Evolutionary conservation across 2,888 invertebrate genomes (phyloP).

Genomic region (Drosophila meridiana): DNA sequence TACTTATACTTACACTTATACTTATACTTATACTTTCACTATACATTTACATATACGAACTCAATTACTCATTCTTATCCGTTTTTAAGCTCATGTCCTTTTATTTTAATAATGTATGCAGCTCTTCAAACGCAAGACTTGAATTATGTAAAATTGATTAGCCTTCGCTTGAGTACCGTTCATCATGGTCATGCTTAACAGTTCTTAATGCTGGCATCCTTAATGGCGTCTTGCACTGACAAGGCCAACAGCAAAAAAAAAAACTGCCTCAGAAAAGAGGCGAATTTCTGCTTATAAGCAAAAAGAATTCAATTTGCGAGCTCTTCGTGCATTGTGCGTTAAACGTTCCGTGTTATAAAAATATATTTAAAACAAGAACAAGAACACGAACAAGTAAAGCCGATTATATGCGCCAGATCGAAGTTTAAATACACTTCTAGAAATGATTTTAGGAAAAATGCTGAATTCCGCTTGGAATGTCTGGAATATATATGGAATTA

Average conservation of each 20-base stretch:
- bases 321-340: constrained; percentile 30
- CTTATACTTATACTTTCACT: not conserved
- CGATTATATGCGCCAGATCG: not conserved
- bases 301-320: constrained; percentile 20
- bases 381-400: constrained; percentile 1
- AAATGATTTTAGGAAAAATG: not conserved
- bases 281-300: constrained; percentile 12
- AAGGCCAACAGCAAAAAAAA: constrained; percentile 11
- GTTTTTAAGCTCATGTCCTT: constrained; percentile 4
- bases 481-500: not conserved
- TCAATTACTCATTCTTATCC: not conserved
- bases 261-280: constrained; percentile 23
- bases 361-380: constrained; percentile 27
- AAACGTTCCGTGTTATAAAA: constrained; percentile 45
- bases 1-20: not conserved
- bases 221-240: constrained; percentile 28
- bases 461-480: not conserved
- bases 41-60: too few species aligned
- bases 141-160: constrained; percentile 31
- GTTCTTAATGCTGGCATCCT: constrained; percentile 23
- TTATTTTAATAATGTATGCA: not conserved
- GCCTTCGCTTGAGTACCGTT: constrained; percentile 7
- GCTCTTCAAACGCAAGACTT: constrained; percentile 3
- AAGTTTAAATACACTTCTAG: not conserved
- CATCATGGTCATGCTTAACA: not conserved